phyloP scores from a whole-genome alignment of 2,888 invertebrate species.

The Caenorhabditis sp. region DNA sequence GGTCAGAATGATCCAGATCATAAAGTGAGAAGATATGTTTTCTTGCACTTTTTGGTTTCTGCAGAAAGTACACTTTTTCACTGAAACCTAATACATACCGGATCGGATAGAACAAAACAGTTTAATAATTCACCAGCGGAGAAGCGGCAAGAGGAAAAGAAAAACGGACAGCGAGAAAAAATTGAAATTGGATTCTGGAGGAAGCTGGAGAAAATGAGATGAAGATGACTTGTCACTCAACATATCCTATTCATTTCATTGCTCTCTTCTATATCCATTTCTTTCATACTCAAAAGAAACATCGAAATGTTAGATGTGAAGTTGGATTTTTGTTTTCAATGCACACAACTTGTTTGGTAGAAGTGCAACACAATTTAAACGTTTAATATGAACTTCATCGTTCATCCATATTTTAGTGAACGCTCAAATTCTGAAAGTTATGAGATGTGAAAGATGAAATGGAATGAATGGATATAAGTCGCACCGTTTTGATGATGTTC shows the following conservation, averaged over 20 bases:
- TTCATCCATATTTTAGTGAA: too few species aligned
- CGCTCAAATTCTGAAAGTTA: too few species aligned
- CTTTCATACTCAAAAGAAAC: neutral
- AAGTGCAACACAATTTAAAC: neutral
- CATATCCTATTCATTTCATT: conserved; percentile 1
- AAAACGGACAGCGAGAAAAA: neutral
- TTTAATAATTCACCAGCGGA: neutral
- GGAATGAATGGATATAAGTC: too few species aligned
- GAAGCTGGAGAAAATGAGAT: neutral
- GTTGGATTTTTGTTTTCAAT: neutral
- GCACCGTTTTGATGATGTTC: too few species aligned
- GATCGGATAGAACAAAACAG: neutral
- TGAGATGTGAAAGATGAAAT: too few species aligned
- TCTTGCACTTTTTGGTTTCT: neutral
- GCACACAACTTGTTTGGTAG: neutral
- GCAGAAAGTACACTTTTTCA: neutral
- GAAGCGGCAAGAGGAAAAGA: neutral
- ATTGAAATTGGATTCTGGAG: neutral
- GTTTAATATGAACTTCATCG: too few species aligned
- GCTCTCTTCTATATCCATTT: conserved; percentile 1
- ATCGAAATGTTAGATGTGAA: neutral
- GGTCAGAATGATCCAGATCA: neutral
- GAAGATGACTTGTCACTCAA: conserved; percentile 1
- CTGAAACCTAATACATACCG: neutral
- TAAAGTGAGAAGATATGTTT: neutral